These are phyloP conservation scores for Heliconius hortense DNA, from an alignment of 2,888 invertebrate genomes.

Conservation along the genomic window DNA sequence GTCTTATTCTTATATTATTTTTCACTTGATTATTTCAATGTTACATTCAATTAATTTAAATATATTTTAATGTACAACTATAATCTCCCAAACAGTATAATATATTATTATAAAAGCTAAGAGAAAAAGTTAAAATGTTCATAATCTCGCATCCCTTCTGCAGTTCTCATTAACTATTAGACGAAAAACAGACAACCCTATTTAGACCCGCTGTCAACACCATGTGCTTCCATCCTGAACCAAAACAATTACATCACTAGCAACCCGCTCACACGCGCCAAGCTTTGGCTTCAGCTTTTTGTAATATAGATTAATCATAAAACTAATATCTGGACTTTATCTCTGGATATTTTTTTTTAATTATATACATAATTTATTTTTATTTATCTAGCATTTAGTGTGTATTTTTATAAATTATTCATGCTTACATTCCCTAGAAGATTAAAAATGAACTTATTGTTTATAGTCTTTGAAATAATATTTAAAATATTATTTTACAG, in stretches of 20 bases:
- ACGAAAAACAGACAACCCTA: conserved; percentile 60
- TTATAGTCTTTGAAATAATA: too few species aligned
- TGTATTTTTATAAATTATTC: background rate
- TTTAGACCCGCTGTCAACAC: conserved; percentile 53
- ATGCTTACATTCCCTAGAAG: background rate
- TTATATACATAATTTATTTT: background rate
- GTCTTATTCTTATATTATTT: background rate
- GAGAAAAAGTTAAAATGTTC: background rate
- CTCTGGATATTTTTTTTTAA: background rate
- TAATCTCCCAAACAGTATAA: background rate
- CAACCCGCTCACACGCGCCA: conserved; percentile 52
- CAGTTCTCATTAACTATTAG: conserved; percentile 31
- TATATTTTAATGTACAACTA: background rate
- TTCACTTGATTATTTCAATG: background rate
- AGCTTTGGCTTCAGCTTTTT: conserved; percentile 35
- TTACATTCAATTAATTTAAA: background rate
- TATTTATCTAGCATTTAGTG: background rate
- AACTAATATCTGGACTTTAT: conserved; percentile 20
- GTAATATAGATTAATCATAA: conserved; percentile 29
- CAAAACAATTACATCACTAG: conserved; percentile 70
- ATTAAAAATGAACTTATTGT: too few species aligned
- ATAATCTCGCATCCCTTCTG: conserved; percentile 20
- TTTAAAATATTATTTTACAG: too few species aligned
- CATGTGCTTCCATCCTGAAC: conserved; percentile 59
- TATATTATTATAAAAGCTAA: background rate